Base-by-base conservation (phyloP, 2,113 vertebrate genomes). In the Xyrauchen texanus region DNA sequence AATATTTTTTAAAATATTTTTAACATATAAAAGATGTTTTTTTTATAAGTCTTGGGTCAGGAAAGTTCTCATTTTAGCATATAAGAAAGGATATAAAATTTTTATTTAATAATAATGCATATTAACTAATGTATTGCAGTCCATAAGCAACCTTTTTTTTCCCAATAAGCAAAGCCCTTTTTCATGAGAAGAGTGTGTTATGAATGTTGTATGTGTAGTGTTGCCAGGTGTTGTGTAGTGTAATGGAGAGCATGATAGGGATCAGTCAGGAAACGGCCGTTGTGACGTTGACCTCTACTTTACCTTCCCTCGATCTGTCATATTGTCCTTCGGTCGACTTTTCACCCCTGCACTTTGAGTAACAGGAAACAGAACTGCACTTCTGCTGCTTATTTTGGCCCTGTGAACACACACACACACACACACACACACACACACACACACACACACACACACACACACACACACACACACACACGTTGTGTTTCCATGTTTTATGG, bases 311-410 rank as follows among this genome's bases (percentile, higher is more conserved):
- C 94, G 92, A 96, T 98, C 94, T 92, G 89, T 98, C 96, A 97
- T 92, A 91, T 92, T 96, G 96, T 95, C 96, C 96, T 96, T 95
- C 92, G 91, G 86, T 84, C 91, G 95, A 96, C 95, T 95, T 93
- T 94, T 97, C 94, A 96, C 95, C 96, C 88, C 81, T 94, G 95
- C 94, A 94, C 96, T 86, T 86, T 76, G 42, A 87, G 83, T 88
- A 88, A 89, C 87, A 88, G 89, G 90, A 92, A 93, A 92, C 89
- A 92, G 89, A 91, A 89, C 80, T 76, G 57, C 21, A 34, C 21
- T 34, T 34, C 21, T 34, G 21, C 83, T 85, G 80, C 86, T 85
- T 85, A 83, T 82, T 87, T 82, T 74, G 79, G 83, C 71, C 79
- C 76, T 68, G 70, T 7, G 64, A 10, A 46, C 70, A 62, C 69